phyloP scores from a whole-genome alignment of 2,888 invertebrate genomes.

The Brachyptera risi region DNA sequence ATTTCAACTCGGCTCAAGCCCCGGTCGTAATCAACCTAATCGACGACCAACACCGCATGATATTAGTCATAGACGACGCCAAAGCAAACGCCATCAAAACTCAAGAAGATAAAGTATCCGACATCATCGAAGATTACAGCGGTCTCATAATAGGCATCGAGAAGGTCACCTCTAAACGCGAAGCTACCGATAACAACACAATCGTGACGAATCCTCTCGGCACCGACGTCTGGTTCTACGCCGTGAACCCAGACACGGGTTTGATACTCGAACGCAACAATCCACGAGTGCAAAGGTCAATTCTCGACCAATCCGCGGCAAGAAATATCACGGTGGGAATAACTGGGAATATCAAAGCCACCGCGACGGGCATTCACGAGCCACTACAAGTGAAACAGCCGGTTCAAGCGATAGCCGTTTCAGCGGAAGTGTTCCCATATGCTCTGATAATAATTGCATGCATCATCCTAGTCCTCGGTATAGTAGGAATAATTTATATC shows the following conservation, averaged over 20 bases:
- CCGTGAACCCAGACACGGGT: constrained; percentile 74
- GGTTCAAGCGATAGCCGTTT: constrained; percentile 49
- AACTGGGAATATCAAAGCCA: constrained; percentile 63
- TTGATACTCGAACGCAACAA: constrained; percentile 69
- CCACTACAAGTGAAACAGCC: constrained; percentile 43
- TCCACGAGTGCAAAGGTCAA: constrained; percentile 58
- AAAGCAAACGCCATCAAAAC: constrained; percentile 65
- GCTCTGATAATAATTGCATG: constrained; percentile 84
- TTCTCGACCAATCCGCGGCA: constrained; percentile 59
- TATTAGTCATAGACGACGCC: constrained; percentile 70
- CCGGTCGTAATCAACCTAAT: constrained; percentile 75
- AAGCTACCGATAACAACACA: constrained; percentile 68
- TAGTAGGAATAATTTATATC: constrained; percentile 87
- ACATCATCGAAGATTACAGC: constrained; percentile 65
- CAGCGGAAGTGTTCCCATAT: constrained; percentile 76
- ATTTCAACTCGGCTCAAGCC: constrained; percentile 57
- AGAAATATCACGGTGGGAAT: constrained; percentile 64
- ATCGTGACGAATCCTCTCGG: constrained; percentile 65
- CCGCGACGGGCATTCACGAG: constrained; percentile 62
- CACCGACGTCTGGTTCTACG: constrained; percentile 85
- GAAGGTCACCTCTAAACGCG: constrained; percentile 73
- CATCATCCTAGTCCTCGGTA: constrained; percentile 81
- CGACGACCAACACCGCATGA: constrained; percentile 68
- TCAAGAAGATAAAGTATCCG: constrained; percentile 53
- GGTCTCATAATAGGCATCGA: constrained; percentile 78